Evolutionary conservation across 2,888 invertebrate genomes (phyloP).

Genomic region (Drosophila rubida): DNA sequence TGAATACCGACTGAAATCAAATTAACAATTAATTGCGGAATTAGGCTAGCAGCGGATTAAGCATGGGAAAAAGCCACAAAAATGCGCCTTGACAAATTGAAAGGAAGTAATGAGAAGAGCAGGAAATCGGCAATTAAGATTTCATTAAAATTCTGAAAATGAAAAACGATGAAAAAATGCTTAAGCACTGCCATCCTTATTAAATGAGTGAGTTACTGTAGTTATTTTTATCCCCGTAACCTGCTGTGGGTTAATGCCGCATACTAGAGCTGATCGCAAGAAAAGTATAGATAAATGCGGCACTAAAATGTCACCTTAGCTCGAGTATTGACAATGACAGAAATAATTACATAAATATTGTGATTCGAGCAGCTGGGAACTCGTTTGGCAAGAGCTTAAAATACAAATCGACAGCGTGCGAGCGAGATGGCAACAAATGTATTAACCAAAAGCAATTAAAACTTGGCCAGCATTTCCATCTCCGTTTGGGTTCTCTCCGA

Average conservation of each 20-base stretch:
- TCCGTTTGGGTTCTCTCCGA: constrained; percentile 15
- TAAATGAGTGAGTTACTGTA: too few species aligned
- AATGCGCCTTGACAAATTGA: background rate
- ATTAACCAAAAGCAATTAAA: constrained; percentile 51
- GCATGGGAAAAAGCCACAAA: constrained; percentile 3
- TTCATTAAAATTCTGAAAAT: too few species aligned
- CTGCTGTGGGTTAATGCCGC: too few species aligned
- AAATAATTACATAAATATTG: constrained; percentile 33
- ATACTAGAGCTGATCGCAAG: background rate
- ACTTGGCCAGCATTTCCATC: constrained; percentile 39
- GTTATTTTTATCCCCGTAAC: too few species aligned
- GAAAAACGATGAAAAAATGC: too few species aligned
- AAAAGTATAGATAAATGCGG: background rate
- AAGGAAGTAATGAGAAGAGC: background rate
- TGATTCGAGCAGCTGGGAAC: constrained; percentile 23
- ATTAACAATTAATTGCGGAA: constrained; percentile 14
- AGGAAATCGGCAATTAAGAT: background rate
- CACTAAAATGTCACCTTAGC: constrained; percentile 27
- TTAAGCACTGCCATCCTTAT: too few species aligned
- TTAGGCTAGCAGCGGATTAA: background rate
- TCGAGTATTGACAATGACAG: constrained; percentile 22
- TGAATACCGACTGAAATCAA: background rate
- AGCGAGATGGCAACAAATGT: constrained; percentile 2
- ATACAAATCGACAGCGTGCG: constrained; percentile 12
- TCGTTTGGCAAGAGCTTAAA: constrained; percentile 38